Conservation (phyloP, 2,797 vertebrate species). For the Miichthys miiuy region DNA sequence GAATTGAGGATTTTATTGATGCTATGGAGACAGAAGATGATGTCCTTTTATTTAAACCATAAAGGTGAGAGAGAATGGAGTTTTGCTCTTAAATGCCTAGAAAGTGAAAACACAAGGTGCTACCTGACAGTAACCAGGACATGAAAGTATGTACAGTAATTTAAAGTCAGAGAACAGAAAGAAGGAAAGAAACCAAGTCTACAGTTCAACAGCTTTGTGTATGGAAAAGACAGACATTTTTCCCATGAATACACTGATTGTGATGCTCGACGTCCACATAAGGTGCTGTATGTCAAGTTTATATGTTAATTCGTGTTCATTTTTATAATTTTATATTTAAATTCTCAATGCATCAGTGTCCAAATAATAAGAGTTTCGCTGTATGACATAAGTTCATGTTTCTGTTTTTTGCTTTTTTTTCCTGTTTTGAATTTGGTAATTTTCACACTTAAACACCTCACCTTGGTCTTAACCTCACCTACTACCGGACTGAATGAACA, state of each 20-base stretch:
- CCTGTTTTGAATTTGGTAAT: constrained; percentile 25
- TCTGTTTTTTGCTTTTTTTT: neutral
- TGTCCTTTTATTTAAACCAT: constrained; percentile 25
- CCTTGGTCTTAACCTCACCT: constrained; percentile 19
- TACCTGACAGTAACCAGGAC: constrained; percentile 55
- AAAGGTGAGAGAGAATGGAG: neutral
- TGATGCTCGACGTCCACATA: neutral
- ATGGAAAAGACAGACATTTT: neutral
- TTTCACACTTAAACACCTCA: constrained; percentile 35
- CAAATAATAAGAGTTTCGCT: neutral
- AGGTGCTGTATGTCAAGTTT: neutral
- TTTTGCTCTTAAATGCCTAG: constrained; percentile 56
- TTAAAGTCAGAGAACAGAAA: constrained; percentile 45
- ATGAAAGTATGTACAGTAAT: constrained; percentile 50
- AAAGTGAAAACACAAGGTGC: constrained; percentile 61
- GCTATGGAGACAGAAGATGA: constrained; percentile 25
- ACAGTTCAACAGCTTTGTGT: constrained; percentile 4
- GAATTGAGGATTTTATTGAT: constrained; percentile 14
- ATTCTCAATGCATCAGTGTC: neutral
- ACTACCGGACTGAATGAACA: constrained; percentile 23
- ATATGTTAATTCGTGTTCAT: neutral
- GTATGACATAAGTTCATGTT: neutral
- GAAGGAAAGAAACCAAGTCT: constrained; percentile 54
- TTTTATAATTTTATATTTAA: neutral
- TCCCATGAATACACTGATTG: neutral